phyloP scores from a whole-genome alignment of 1,140 invertebrate species.

The Drosophila bocqueti region DNA sequence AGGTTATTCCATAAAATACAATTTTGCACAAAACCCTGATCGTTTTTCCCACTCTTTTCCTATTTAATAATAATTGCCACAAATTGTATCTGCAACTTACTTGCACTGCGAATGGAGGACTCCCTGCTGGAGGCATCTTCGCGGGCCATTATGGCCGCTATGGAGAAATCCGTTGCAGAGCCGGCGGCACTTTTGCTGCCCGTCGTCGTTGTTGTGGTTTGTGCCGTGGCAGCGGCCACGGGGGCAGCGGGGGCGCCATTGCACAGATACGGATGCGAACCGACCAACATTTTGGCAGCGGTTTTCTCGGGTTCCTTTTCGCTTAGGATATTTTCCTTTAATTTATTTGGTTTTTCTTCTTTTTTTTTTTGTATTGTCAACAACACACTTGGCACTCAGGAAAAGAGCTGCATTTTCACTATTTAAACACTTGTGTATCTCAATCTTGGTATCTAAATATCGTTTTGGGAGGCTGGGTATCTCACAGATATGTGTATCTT shows the following conservation, averaged over 20 bases:
- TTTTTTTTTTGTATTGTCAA: slow-evolving; percentile 35
- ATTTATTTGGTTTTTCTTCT: neutral
- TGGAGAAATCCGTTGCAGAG: slow-evolving; percentile 95
- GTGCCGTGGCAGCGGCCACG: slow-evolving; percentile 36
- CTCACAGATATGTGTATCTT: slow-evolving; percentile 34
- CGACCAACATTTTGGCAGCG: slow-evolving; percentile 73
- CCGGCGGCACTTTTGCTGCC: slow-evolving; percentile 82
- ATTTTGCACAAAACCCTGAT: too few species aligned
- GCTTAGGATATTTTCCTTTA: neutral
- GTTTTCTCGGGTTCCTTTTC: slow-evolving; percentile 24
- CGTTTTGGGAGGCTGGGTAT: slow-evolving; percentile 14
- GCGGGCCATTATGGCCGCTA: slow-evolving; percentile 96
- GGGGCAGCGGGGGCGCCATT: slow-evolving; percentile 72
- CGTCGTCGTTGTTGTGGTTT: slow-evolving; percentile 63
- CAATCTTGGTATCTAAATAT: slow-evolving; percentile 22
- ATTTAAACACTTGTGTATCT: slow-evolving; percentile 43
- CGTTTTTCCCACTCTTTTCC: too few species aligned
- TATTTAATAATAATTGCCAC: neutral
- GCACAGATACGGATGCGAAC: slow-evolving; percentile 83
- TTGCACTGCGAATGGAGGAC: slow-evolving; percentile 84
- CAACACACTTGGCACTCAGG: slow-evolving; percentile 58
- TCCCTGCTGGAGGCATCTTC: slow-evolving; percentile 87
- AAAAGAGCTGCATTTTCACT: slow-evolving; percentile 45
- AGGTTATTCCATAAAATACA: neutral
- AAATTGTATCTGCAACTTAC: slow-evolving; percentile 62